Conservation (phyloP, 2,888 invertebrate species). For the Heteromurus nitidus region DNA sequence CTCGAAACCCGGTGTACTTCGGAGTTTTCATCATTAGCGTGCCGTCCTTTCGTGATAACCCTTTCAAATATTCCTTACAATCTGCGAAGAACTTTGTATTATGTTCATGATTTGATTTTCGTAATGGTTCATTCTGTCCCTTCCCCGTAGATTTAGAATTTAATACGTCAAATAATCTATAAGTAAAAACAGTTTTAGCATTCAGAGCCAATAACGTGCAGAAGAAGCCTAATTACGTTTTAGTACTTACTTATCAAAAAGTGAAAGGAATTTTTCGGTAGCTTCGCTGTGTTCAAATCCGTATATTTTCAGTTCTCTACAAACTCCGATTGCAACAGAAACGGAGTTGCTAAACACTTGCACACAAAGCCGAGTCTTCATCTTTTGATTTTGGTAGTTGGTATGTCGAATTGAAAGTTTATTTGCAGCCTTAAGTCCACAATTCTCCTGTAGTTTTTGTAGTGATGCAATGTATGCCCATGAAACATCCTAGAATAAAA, state of each 20-base stretch:
- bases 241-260: neutral
- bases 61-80: neutral
- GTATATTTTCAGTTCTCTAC: neutral
- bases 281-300: conserved; percentile 7
- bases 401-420: conserved; percentile 29
- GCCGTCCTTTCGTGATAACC: neutral
- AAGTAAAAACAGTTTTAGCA: neutral
- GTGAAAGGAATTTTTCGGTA: conserved; percentile 4
- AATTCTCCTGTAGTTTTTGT: neutral
- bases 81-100: neutral
- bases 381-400: conserved; percentile 42
- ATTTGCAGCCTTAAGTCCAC: conserved; percentile 25
- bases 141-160: conserved; percentile 15
- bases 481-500: neutral
- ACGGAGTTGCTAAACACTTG: conserved; percentile 26
- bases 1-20: neutral
- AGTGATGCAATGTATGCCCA: neutral
- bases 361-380: conserved; percentile 31
- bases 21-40: neutral
- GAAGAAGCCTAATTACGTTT: neutral
- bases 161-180: conserved; percentile 14
- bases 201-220: neutral
- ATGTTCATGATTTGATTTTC: neutral
- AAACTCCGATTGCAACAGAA: conserved; percentile 3
- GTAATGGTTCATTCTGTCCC: neutral